Base-by-base conservation (phyloP, 2,113 vertebrate species). In the Daboia siamensis region DNA sequence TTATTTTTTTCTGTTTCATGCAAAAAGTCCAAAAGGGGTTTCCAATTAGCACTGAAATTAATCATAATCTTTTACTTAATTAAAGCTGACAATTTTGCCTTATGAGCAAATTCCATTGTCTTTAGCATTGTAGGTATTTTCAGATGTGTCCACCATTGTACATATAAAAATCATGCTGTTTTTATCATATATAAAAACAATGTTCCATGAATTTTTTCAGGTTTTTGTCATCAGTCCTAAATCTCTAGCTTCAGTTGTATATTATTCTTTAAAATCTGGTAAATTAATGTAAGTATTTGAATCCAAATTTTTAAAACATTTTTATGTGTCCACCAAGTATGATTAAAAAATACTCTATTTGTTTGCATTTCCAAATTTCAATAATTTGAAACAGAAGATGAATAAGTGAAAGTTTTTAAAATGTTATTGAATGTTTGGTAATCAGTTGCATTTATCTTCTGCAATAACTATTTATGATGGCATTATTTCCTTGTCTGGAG, bases 361-460 rank as follows among this genome's bases (percentile, higher is more conserved):
- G 21, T 29, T 64, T 64, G 61, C 26, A 64, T 64, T 64, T 64
- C 11, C 11, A n/a, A 64, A 64, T 13, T 64, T 64, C 11, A 64
- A 64, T 64, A 64, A 64, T 64, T 64, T 13, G 61, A 64, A 64
- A 64, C 61, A 64, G 26, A 29, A 64, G 61, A 29, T 29, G 61
- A 64, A 29, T 64, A 64, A 64, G 26, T 64, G 26, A 13, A 64
- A 64, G 61, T 64, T 64, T 64, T 64, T 64, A 26, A 64, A 69
- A 69, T 23, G 46, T 87, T 61, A 52, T 23, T 61, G 29, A 59
- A 91, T n/a, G 10, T 84, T 15, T 74, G 80, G 11, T 57, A 1
- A 0, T 0, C 69, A 20, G 0, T 51, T 44, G 23, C 0, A 12
- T 46, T 90, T 92, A 39, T 88, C 46, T 39, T 56, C 6, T 52